Base-by-base conservation (phyloP, 2,113 vertebrate genomes). In the Vimba vimba region DNA sequence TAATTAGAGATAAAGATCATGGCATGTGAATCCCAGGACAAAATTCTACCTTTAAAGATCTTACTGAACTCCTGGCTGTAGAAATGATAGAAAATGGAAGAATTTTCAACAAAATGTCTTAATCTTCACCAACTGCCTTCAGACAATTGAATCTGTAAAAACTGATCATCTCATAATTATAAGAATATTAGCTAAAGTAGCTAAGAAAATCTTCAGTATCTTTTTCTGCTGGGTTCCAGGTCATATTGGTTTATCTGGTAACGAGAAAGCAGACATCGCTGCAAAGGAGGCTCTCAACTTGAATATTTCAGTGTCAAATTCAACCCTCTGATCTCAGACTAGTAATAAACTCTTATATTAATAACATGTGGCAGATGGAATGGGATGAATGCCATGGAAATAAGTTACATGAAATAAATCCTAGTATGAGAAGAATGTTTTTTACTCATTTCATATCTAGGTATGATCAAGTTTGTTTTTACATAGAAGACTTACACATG, bases 201-300 rank as follows among this genome's bases (percentile, higher is more conserved):
- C 25, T 25, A 21, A 21, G 17, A 7, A 57, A 57, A 57, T 21
- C 17, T 7, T 57, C 5, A 19, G 52, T 19, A 55, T 19, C 0
- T 19, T 55, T 55, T 55, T 55, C 52, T 55, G 52, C 55, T 57
- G 55, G 19, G 60, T 27, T 62, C 4, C n/a, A 62, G 11, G 60
- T 12, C 60, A 27, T 62, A 27, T 62, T 62, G 8, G n/a, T 12
- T n/a, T 62, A 27, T 25, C n/a, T 62, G n/a, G 10, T n/a, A 11
- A 25, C 0, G 23, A 60, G 9, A 60, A 60, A 4, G 11, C n/a
- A 27, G 60, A 57, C 4, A 57, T 23, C 6, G 19, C 55, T 57
- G 55, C 55, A 57, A 27, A 62, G n/a, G 60, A 62, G 60, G 60
- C 60, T 62, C 60, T 62, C 60, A 62, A 27, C 60, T 62, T 62